These are phyloP conservation scores for Phenganax stokvisi DNA, from an alignment of 92 coral and sea anemone genomes.

Conservation along the genomic window DNA sequence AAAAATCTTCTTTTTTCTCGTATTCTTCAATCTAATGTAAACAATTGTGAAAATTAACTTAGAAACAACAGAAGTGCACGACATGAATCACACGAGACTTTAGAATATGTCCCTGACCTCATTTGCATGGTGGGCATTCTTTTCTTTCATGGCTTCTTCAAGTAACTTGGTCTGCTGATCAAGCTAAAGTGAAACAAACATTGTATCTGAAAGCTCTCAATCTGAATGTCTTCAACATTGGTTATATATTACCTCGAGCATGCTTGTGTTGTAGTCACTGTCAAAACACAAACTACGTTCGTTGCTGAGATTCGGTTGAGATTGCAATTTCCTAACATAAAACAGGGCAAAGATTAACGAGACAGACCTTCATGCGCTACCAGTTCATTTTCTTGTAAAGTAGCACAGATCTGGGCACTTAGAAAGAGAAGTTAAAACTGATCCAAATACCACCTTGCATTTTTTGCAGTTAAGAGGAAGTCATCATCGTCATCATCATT, in stretches of 20 bases:
- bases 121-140: not conserved
- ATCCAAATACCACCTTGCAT: constrained; percentile 1
- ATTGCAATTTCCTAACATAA: constrained; percentile 56
- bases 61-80: not conserved
- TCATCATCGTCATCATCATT: constrained; percentile 36
- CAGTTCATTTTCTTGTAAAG: no score
- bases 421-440: no score
- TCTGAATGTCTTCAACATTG: not conserved
- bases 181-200: constrained; percentile 49
- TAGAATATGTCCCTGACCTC: not conserved
- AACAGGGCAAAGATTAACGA: not conserved
- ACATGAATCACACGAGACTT: constrained; percentile 1
- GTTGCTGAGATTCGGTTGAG: constrained; percentile 66
- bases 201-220: not conserved
- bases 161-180: constrained; percentile 66
- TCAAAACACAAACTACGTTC: constrained; percentile 49
- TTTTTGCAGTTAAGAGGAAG: constrained; percentile 3
- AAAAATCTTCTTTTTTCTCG: constrained; percentile 7
- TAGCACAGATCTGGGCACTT: no score
- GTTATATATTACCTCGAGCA: constrained; percentile 63
- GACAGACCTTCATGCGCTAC: no score
- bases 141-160: constrained; percentile 62
- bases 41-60: not conserved
- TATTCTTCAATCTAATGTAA: constrained; percentile 2
- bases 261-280: constrained; percentile 71